These are phyloP conservation scores for Stramonita haemastoma DNA, from an alignment of 2,888 invertebrate species.

Conservation along the genomic window DNA sequence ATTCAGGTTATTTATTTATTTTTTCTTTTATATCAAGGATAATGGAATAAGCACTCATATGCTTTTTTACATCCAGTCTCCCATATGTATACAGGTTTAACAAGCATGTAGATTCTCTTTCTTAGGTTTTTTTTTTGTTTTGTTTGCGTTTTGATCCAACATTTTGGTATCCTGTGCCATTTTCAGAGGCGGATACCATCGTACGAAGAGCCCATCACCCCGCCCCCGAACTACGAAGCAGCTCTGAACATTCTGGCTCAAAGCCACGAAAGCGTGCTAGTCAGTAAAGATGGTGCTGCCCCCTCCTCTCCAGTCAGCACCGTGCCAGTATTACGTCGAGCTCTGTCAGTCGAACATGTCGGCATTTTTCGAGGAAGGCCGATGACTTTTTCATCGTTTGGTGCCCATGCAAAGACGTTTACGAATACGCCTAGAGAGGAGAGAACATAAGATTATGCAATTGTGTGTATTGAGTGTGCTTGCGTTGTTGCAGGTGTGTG, in stretches of 20 bases:
- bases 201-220: conserved; percentile 59
- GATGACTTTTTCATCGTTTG: conserved; percentile 32
- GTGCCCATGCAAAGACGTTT: conserved; percentile 13
- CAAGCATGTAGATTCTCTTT: too few relatives aligned
- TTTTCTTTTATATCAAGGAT: too few relatives aligned
- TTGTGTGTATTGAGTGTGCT: neutral
- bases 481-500: neutral
- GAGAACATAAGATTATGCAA: neutral
- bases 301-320: neutral
- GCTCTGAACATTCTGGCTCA: conserved; percentile 67
- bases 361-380: conserved; percentile 2
- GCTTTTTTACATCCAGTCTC: too few relatives aligned
- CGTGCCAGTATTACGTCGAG: neutral
- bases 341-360: neutral
- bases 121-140: too few relatives aligned
- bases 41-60: too few relatives aligned
- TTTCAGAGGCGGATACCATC: conserved; percentile 19
- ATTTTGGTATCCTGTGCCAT: neutral
- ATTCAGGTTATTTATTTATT: too few relatives aligned
- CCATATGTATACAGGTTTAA: too few relatives aligned
- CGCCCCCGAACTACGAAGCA: conserved; percentile 71
- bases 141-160: too few relatives aligned
- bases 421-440: neutral
- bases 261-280: conserved; percentile 64
- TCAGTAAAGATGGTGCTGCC: neutral